Conservation (phyloP, 1,140 invertebrate genomes). For the Parasteatoda tepidariorum region DNA sequence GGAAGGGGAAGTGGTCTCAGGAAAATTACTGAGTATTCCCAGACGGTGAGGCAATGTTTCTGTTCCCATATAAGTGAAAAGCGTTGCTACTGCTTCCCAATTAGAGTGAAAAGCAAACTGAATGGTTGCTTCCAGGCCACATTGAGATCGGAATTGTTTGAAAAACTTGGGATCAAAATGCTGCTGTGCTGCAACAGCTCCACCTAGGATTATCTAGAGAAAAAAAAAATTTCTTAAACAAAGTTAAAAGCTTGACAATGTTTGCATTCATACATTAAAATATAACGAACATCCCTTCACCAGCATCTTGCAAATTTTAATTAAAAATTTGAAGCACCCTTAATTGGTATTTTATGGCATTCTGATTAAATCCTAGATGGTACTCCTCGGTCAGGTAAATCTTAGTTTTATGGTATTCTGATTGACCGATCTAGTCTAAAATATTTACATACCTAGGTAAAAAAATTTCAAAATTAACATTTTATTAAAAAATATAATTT, state of each 20-base stretch:
- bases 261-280: too few relatives aligned
- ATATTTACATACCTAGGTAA: too few relatives aligned
- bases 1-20: conserved; percentile 79
- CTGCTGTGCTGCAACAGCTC: conserved; percentile 68
- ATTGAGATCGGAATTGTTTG: conserved; percentile 73
- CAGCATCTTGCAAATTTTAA: too few relatives aligned
- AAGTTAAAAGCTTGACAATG: background rate
- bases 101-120: conserved; percentile 76
- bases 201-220: conserved; percentile 69
- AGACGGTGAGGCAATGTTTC: conserved; percentile 75
- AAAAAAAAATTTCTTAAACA: background rate
- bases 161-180: conserved; percentile 73
- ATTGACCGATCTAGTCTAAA: too few relatives aligned
- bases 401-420: too few relatives aligned
- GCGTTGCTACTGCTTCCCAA: conserved; percentile 73
- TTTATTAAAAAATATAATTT: too few relatives aligned
- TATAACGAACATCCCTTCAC: too few relatives aligned
- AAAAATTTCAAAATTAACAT: too few relatives aligned
- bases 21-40: conserved; percentile 79
- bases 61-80: conserved; percentile 79
- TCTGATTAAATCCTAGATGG: too few relatives aligned
- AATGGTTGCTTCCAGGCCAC: conserved; percentile 73
- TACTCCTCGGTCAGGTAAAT: too few relatives aligned
- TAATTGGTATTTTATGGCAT: too few relatives aligned
- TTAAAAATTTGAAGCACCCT: too few relatives aligned